Conservation (phyloP, 2,888 invertebrate genomes). For the Macaria notata region DNA sequence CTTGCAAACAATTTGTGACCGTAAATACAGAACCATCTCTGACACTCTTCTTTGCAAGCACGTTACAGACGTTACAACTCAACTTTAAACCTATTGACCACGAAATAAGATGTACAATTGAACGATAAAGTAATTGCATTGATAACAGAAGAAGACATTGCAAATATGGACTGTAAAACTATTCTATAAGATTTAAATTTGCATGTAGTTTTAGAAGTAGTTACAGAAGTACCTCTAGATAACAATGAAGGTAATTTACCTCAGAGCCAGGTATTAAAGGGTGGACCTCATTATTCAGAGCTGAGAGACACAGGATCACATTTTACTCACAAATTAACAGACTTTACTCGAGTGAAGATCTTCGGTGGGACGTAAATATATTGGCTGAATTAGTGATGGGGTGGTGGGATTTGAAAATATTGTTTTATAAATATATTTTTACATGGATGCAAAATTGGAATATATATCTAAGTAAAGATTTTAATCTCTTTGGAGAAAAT, state of each 20-base stretch:
- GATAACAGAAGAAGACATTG: background rate
- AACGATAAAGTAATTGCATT: background rate
- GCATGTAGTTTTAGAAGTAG: conserved; percentile 1
- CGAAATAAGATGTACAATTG: background rate
- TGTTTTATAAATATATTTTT: no score
- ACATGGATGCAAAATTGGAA: no score
- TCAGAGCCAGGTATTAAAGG: conserved; percentile 13
- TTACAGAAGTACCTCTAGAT: conserved; percentile 14
- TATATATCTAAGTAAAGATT: no score
- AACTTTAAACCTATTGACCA: background rate
- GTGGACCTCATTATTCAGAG: conserved; percentile 20
- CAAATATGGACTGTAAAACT: background rate
- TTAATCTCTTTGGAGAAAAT: no score
- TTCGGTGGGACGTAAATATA: no score
- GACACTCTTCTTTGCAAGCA: conserved; percentile 5
- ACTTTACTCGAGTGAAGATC: background rate
- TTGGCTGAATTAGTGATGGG: no score
- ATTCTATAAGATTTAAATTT: conserved; percentile 6
- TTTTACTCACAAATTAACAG: conserved; percentile 11
- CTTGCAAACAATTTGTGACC: conserved; percentile 25
- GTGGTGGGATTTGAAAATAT: no score
- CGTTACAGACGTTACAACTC: conserved; percentile 10
- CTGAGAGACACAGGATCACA: conserved; percentile 24
- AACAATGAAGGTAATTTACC: conserved; percentile 19
- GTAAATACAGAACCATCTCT: conserved; percentile 19